Conservation (phyloP, 2,888 invertebrate species). For the Dichetophora obliterata region DNA sequence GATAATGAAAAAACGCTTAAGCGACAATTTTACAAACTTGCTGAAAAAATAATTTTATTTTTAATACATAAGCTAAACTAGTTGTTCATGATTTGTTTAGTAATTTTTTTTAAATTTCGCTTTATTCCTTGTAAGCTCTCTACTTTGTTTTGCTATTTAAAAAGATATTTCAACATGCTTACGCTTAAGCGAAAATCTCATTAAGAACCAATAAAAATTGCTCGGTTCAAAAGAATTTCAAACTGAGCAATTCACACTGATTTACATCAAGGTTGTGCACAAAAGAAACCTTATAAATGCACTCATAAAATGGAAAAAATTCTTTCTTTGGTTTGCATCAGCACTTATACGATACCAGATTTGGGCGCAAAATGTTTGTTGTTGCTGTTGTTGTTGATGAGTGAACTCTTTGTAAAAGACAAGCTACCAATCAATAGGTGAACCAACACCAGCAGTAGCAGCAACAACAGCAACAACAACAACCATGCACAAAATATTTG, state of each 20-base stretch:
- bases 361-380: not conserved
- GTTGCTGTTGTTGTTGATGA: not conserved
- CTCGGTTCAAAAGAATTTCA: not conserved
- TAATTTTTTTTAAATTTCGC: too few relatives aligned
- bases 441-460: not conserved
- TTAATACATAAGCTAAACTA: too few relatives aligned
- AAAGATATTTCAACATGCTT: too few relatives aligned
- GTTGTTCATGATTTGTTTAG: too few relatives aligned
- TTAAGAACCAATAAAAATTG: too few relatives aligned
- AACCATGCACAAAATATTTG: not conserved
- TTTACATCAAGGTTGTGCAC: not conserved
- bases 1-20: too few relatives aligned
- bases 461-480: too few relatives aligned
- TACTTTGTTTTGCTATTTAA: too few relatives aligned
- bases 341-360: not conserved
- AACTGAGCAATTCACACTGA: not conserved
- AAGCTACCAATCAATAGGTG: not conserved
- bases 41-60: too few relatives aligned
- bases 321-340: not conserved
- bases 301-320: not conserved
- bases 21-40: too few relatives aligned
- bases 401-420: not conserved
- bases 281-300: conserved; percentile 18
- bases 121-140: too few relatives aligned
- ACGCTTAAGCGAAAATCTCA: too few relatives aligned